Evolutionary conservation across 64 coral and sea anemone species (phyloP), one percentile per base, ranked within the genome.

Genomic region (Montipora capricornis): DNA sequence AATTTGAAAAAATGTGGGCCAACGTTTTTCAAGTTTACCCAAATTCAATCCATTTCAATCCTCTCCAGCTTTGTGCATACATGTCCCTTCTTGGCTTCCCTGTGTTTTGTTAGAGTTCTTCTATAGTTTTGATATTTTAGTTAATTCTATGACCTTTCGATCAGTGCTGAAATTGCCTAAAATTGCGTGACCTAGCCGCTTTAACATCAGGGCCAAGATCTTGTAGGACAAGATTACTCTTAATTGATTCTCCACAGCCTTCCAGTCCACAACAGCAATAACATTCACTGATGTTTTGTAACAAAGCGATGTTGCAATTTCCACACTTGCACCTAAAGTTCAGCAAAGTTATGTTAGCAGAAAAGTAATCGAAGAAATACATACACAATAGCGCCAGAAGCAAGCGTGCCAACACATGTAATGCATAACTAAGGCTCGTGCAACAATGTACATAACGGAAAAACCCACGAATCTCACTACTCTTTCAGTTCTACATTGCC

Each of bases 181-280:
- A 29, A 29, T 29, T 29, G 29, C 29, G 29, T 29, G 29, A 29
- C 29, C 29, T 29, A 29, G 29, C 29, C 29, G 0, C 29, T 29
- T 37, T 37, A 22, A 57, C 53, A 57, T 57, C 53, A 57, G 53
- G 53, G 53, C 49, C 20, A 12, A 95, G 6, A 77, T 92, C 89
- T 45, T 82, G 61, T 17, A 60, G 29, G 0, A 82, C 94, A 10
- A 92, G 47, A 19, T 95, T 83, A 12, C 82, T 92, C 67, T 92
- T 78, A 9, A 81, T 58, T 9, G 55, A 48, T 76, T 95, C 78
- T 44, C 62, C 6, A 76, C 90, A 92, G 2, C 83, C 76, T 49
- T 92, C 89, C 7, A 95, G 78, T 64, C 92, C 89, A 44, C 61
- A 80, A 37, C 89, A 91, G 66, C 89, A 95, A 47, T 88, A 91